Evolutionary conservation across 1,140 invertebrate genomes (phyloP).

Genomic region (Lepidurus apus): DNA sequence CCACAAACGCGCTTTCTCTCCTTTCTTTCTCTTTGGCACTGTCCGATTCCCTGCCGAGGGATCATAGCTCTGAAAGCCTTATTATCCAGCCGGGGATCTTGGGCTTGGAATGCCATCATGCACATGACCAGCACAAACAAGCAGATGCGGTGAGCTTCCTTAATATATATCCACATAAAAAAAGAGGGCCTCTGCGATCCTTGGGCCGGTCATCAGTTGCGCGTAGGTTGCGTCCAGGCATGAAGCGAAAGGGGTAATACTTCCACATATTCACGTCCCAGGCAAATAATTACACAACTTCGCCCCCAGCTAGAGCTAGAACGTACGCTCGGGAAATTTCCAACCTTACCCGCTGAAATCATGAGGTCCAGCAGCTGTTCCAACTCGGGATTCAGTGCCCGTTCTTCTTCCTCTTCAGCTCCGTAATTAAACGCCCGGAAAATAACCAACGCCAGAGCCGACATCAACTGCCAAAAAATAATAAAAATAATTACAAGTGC

Average conservation of each 20-base stretch:
- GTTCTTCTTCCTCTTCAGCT: slow-evolving; percentile 73
- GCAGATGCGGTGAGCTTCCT: neutral
- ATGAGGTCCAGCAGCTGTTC: slow-evolving; percentile 78
- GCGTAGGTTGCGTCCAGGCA: neutral
- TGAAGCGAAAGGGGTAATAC: neutral
- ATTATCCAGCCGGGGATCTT: neutral
- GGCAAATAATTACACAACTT: neutral
- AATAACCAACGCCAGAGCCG: slow-evolving; percentile 71
- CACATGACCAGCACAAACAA: neutral
- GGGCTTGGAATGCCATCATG: neutral
- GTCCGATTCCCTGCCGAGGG: neutral
- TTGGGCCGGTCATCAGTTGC: neutral
- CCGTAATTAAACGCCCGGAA: slow-evolving; percentile 85
- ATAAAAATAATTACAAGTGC: slow-evolving; percentile 34
- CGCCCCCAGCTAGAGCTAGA: neutral
- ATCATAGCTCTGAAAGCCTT: neutral
- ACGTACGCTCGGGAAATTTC: neutral
- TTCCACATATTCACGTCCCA: neutral
- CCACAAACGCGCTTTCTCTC: slow-evolving; percentile 17
- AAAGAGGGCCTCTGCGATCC: neutral
- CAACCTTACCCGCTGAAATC: slow-evolving; percentile 58
- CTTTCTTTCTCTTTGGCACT: neutral
- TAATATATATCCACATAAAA: neutral
- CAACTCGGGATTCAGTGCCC: slow-evolving; percentile 72
- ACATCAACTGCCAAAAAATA: slow-evolving; percentile 57